These are phyloP conservation scores for Cryptotis parvus DNA, from an alignment of 2,113 vertebrate genomes.

Conservation along the genomic window DNA sequence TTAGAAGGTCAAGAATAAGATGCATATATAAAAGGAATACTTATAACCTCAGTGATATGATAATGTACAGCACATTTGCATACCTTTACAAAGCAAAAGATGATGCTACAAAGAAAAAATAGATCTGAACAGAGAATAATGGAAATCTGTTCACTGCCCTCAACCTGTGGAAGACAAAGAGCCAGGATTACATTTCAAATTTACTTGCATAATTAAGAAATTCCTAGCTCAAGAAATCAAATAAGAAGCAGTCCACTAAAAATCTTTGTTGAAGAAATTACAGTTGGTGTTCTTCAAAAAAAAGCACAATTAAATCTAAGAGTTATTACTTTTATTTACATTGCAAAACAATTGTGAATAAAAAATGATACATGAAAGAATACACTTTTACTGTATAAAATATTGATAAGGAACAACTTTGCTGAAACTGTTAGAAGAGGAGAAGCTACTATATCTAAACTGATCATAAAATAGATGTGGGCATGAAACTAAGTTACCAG, in stretches of 20 bases:
- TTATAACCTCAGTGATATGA: background rate
- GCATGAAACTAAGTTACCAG: background rate
- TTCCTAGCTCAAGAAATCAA: slow-evolving; percentile 22
- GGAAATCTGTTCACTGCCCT: background rate
- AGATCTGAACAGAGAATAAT: background rate
- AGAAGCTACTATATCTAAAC: background rate
- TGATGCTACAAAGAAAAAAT: background rate
- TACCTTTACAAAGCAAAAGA: background rate
- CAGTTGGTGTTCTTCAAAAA: slow-evolving; percentile 5
- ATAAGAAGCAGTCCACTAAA: background rate
- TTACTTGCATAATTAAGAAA: background rate
- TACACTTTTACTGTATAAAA: slow-evolving; percentile 12
- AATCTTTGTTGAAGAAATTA: background rate
- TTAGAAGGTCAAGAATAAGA: background rate
- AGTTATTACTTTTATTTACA: too few relatives aligned
- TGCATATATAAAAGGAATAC: background rate
- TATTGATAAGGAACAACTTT: background rate
- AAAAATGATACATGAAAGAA: too few relatives aligned
- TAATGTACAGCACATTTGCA: background rate
- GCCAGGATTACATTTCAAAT: background rate
- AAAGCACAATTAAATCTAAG: background rate
- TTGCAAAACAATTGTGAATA: too few relatives aligned
- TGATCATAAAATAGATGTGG: background rate
- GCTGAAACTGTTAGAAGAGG: background rate
- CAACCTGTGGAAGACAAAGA: background rate